Percentiles rank a stretch among this genome's conserved stretches.
These are phyloP conservation scores for Ibycter americanus DNA, from an alignment of 2,797 vertebrate genomes.

Conservation along the genomic window DNA sequence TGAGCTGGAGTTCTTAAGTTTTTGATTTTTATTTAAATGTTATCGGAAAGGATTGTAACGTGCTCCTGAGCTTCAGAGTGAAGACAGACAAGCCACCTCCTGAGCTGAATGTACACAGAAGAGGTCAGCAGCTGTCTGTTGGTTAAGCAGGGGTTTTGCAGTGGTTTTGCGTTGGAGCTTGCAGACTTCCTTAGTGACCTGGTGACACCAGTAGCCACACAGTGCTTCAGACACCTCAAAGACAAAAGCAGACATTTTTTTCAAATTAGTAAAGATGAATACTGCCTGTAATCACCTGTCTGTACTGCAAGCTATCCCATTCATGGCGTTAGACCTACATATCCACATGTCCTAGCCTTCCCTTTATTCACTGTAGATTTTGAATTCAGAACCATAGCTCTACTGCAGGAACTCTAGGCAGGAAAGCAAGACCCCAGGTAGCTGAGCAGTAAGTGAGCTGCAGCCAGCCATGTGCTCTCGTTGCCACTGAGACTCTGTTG, in stretches of 20 bases:
- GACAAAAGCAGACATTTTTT: neutral
- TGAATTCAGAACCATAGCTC: neutral
- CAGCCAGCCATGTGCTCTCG: slow-evolving; percentile 77
- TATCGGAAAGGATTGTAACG: accelerated
- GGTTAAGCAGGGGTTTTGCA: neutral
- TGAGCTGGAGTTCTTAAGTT: neutral
- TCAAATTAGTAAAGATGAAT: neutral
- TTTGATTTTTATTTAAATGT: too few species aligned
- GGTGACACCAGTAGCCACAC: slow-evolving; percentile 76
- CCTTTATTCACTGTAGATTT: neutral
- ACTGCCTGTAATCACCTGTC: neutral
- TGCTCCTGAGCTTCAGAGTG: neutral
- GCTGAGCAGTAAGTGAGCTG: slow-evolving; percentile 79
- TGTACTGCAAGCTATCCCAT: neutral
- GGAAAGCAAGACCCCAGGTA: slow-evolving; percentile 5
- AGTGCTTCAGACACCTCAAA: slow-evolving; percentile 78
- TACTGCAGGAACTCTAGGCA: neutral
- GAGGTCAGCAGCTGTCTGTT: neutral
- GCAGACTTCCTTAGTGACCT: slow-evolving; percentile 74
- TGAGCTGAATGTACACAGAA: neutral
- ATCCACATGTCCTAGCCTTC: neutral
- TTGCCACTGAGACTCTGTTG: slow-evolving; percentile 75
- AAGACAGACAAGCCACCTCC: neutral
- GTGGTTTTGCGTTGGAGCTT: neutral
- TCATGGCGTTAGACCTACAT: neutral